A percentile compares a stretch with the other conserved stretches of the same genome.
phyloP scores from a whole-genome alignment of 2,797 vertebrate genomes.

The Darevskia nairensis region DNA sequence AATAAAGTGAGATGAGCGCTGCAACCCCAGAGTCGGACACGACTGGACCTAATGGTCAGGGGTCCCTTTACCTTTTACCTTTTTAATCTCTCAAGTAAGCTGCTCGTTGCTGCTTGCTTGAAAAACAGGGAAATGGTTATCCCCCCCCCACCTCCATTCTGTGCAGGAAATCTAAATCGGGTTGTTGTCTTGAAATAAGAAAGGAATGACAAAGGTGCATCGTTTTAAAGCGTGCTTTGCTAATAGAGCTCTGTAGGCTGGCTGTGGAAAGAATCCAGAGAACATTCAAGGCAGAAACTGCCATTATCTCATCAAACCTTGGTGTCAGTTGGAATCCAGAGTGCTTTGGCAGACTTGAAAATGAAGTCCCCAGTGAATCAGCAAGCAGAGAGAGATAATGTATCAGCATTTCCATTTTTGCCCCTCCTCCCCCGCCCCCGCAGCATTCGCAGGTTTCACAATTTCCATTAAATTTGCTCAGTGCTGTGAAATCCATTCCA shows the following conservation, averaged over 20 bases:
- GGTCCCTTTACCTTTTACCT: too few relatives aligned
- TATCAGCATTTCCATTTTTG: accelerated
- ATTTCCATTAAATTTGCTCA: constrained; percentile 6
- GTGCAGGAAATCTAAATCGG: neutral
- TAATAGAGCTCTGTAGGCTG: constrained; percentile 24
- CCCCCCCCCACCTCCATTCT: neutral
- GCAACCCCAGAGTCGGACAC: too few relatives aligned
- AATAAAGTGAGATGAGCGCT: too few relatives aligned
- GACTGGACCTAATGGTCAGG: too few relatives aligned
- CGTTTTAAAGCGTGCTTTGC: neutral
- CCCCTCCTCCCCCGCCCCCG: neutral
- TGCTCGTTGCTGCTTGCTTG: too few relatives aligned
- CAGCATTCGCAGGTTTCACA: neutral
- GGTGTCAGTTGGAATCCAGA: neutral
- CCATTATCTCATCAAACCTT: neutral
- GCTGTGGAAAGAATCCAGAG: constrained; percentile 21
- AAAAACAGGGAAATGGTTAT: neutral
- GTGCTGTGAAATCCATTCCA: neutral
- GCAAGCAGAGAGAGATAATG: neutral
- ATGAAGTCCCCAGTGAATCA: constrained; percentile 15
- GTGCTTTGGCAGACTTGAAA: neutral
- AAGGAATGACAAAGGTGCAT: constrained; percentile 14
- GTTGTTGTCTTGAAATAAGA: constrained; percentile 11
- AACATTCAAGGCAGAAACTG: neutral
- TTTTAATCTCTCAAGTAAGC: too few relatives aligned